A percentile compares a stretch with the other conserved stretches of the same genome.
These are phyloP conservation scores for Hycleus phaleratus DNA, from an alignment of 1,140 invertebrate species.

Conservation along the genomic window DNA sequence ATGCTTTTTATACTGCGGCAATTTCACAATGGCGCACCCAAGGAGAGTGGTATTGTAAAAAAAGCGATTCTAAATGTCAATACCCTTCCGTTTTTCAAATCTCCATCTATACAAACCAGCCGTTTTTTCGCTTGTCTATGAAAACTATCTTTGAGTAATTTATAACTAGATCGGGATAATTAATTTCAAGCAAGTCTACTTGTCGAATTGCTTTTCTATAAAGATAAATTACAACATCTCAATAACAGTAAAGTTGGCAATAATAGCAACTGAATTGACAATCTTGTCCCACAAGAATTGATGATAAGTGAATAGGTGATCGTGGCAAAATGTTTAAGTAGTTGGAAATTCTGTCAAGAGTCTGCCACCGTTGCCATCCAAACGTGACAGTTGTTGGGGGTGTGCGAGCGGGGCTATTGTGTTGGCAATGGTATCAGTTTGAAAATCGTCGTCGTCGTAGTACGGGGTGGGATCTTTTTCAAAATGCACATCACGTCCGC, in stretches of 20 bases:
- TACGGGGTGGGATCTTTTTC: neutral
- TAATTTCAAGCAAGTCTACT: too few species aligned
- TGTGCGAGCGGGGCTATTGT: neutral
- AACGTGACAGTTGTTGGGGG: conserved; percentile 9
- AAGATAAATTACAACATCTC: too few species aligned
- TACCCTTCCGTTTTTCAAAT: neutral
- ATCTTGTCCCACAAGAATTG: conserved; percentile 12
- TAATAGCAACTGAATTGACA: neutral
- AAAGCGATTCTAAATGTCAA: conserved; percentile 2
- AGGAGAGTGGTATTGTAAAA: conserved; percentile 4
- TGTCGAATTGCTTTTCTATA: too few species aligned
- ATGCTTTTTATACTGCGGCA: too few species aligned
- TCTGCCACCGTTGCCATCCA: conserved; percentile 2
- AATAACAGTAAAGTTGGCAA: neutral
- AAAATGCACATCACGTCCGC: conserved; percentile 19
- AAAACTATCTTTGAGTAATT: too few species aligned
- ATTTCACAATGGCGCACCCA: too few species aligned
- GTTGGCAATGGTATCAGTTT: too few species aligned
- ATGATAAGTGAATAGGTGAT: conserved; percentile 22
- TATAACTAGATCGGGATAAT: too few species aligned
- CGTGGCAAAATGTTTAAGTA: conserved; percentile 11
- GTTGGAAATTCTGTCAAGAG: conserved; percentile 15
- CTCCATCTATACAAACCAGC: too few species aligned
- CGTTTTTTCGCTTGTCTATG: too few species aligned
- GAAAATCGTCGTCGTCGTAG: too few species aligned